Evolutionary conservation across 2,113 vertebrate genomes (phyloP), one percentile per base, ranked within the genome.

Genomic region (Notechis scutatus): DNA sequence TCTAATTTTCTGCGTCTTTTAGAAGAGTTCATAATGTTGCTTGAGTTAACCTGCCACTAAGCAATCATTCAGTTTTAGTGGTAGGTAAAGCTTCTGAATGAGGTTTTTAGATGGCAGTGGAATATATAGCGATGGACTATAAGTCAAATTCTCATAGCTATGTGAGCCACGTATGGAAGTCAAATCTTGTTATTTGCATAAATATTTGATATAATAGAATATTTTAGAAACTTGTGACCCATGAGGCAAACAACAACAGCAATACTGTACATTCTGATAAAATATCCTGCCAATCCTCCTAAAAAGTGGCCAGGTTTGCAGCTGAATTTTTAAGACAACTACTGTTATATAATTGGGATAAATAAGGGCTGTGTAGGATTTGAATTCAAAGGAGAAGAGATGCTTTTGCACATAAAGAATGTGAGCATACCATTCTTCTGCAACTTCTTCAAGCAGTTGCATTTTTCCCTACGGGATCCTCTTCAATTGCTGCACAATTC

Each of bases 1-100:
- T 54, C 39, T 88, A 88, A 88, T 93, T 91, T 93, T 91, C 64
- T 93, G 93, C 61, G 52, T 88, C 39, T 91, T 45, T 91, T 86
- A 93, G 87, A 93, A 89, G 39, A 89, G 52, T 87, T 93, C 86
- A 50, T 81, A 54, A 88, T 88, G 91, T 88, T 54, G 7, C 81
- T 39, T 91, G 86, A 81, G 39, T 88, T 69, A 93, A 81, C 59
- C 29, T 59, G 74, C 34, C 39, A 91, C 89, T 85, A 89, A 89
- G 55, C 55, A 91, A 85, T 42, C 64, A n/a, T 81, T 91, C 86
- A 57, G 56, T 74, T 81, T 88, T 64, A 81, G 59, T n/a, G 14
- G 50, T 9, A 45, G 91, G 10, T 56, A 20, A 91, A 21, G 18
- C 85, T 29, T 64, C 88, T 88, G 12, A 52, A 91, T 91, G 42